A percentile compares a stretch with the other conserved stretches of the same genome.
phyloP scores from a whole-genome alignment of 2,888 invertebrate species.

The Exephanes ischioxanthus region DNA sequence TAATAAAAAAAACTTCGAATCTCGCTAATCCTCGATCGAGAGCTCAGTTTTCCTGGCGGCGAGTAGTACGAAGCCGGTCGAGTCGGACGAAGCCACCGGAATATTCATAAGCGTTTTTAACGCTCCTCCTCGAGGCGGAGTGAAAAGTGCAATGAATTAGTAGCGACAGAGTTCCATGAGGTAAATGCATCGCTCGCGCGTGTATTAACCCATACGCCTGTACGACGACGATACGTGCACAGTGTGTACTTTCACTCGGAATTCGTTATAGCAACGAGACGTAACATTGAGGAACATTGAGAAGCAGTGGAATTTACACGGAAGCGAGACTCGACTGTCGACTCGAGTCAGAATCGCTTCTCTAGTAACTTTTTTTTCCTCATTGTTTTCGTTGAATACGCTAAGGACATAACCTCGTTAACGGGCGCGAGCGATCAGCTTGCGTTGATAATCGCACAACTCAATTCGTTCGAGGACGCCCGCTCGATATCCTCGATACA shows the following conservation, averaged over 20 bases:
- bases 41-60: background rate
- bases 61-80: background rate
- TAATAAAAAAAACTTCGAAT: background rate
- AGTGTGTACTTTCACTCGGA: slow-evolving; percentile 65
- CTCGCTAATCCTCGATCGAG: background rate
- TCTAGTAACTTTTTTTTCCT: background rate
- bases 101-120: background rate
- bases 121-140: background rate
- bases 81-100: background rate
- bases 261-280: slow-evolving; percentile 64
- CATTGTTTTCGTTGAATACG: slow-evolving; percentile 19
- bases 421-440: background rate
- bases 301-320: slow-evolving; percentile 59
- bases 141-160: background rate
- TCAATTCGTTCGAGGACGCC: slow-evolving; percentile 22
- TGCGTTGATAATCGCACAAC: slow-evolving; percentile 5
- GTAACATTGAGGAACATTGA: slow-evolving; percentile 66
- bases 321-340: slow-evolving; percentile 57
- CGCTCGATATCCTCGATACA: slow-evolving; percentile 5
- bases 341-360: slow-evolving; percentile 47
- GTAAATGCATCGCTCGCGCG: background rate
- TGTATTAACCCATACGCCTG: slow-evolving; percentile 23
- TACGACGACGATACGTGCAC: slow-evolving; percentile 55
- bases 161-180: background rate
- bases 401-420: slow-evolving; percentile 33